phyloP scores from a whole-genome alignment of 1,140 invertebrate species.

The Leguminivora glycinivorella region DNA sequence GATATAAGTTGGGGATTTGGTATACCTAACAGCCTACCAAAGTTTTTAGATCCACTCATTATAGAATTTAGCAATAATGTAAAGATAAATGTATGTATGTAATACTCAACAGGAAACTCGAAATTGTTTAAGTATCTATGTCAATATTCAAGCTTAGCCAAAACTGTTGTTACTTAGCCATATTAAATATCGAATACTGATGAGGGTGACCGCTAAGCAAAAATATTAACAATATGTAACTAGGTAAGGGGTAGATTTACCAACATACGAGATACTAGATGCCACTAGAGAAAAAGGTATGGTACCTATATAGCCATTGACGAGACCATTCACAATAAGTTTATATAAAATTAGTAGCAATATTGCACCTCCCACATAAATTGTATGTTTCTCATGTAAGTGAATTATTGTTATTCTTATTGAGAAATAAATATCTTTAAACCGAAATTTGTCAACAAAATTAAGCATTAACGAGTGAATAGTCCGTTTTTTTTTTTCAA shows the following conservation, averaged over 20 bases:
- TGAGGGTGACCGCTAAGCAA: background rate
- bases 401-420: too few relatives aligned
- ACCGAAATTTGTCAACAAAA: too few relatives aligned
- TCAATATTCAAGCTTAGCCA: slow-evolving; percentile 2
- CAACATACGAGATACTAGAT: background rate
- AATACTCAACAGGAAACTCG: background rate
- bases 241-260: background rate
- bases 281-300: too few relatives aligned
- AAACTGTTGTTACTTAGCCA: background rate
- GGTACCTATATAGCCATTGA: too few relatives aligned
- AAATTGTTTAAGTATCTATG: background rate
- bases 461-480: too few relatives aligned
- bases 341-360: background rate
- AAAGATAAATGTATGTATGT: background rate
- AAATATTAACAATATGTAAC: background rate
- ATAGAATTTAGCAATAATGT: background rate
- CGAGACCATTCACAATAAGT: background rate
- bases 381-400: too few relatives aligned
- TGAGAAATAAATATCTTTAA: too few relatives aligned
- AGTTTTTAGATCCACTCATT: background rate
- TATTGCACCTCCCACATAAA: slow-evolving; percentile 3
- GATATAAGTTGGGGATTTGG: too few relatives aligned
- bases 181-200: slow-evolving; percentile 7
- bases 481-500: too few relatives aligned
- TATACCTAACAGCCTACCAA: too few relatives aligned